A percentile compares a stretch with the other conserved stretches of the same genome.
phyloP scores from a whole-genome alignment of 2,113 vertebrate species.

The Cariama cristata region DNA sequence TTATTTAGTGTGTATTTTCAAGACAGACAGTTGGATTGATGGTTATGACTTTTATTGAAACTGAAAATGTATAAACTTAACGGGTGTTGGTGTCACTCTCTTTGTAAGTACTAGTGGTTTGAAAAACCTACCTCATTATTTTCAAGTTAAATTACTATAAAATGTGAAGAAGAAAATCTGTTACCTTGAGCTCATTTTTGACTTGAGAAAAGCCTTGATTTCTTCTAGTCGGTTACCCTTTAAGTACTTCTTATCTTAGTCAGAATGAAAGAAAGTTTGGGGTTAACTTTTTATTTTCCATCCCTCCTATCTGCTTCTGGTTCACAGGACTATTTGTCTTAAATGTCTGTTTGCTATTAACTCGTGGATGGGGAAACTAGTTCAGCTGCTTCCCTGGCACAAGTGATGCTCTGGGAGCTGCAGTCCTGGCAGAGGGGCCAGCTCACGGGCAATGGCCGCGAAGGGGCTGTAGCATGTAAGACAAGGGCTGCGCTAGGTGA shows the following conservation, averaged over 20 bases:
- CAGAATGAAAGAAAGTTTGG: neutral
- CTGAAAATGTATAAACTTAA: neutral
- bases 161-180: neutral
- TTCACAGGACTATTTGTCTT: neutral
- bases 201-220: neutral
- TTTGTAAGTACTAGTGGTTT: neutral
- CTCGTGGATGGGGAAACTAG: neutral
- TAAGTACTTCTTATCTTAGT: neutral
- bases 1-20: neutral
- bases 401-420: neutral
- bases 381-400: neutral
- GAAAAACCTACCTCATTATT: neutral
- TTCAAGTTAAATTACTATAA: neutral
- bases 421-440: neutral
- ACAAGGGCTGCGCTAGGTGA: neutral
- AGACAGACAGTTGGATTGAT: neutral
- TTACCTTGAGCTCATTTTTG: neutral
- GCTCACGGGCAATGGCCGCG: fast-evolving
- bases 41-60: neutral
- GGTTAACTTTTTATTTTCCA: neutral
- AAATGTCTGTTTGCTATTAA: neutral
- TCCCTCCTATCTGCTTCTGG: neutral
- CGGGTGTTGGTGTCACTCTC: neutral
- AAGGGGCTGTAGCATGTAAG: neutral
- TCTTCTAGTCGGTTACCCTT: neutral